These are phyloP conservation scores for Astur gentilis DNA, from an alignment of 2,113 vertebrate genomes.

Conservation along the genomic window DNA sequence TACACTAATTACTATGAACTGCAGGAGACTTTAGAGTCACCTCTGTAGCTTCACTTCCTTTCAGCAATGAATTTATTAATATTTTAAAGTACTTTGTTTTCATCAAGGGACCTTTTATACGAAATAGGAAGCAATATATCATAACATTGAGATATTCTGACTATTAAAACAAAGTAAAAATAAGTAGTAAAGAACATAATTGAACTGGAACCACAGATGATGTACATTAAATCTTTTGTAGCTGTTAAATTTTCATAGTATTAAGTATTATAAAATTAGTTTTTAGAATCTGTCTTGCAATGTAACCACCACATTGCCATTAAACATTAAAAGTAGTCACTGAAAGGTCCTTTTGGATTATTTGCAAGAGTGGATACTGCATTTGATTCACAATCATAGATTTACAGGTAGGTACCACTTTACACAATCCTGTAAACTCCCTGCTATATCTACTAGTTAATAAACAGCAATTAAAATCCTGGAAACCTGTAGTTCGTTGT, in stretches of 20 bases:
- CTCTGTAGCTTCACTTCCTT: background rate
- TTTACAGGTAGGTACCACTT: background rate
- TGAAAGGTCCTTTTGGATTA: background rate
- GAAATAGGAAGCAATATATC: background rate
- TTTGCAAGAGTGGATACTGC: background rate
- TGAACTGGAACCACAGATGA: background rate
- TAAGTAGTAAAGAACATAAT: background rate
- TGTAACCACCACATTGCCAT: background rate
- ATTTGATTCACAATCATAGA: background rate
- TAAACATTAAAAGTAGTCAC: background rate
- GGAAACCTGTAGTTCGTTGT: background rate
- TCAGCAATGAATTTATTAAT: background rate
- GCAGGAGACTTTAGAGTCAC: background rate
- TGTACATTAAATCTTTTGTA: background rate
- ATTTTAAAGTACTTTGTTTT: background rate
- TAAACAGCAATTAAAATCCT: slow-evolving; percentile 11
- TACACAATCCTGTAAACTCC: background rate
- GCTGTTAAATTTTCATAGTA: background rate
- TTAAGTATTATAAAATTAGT: background rate
- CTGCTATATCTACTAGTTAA: background rate
- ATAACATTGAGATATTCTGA: background rate
- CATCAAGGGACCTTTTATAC: background rate
- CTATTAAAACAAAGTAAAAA: background rate
- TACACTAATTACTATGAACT: background rate
- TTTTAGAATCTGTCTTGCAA: background rate